Conservation (phyloP, 2,888 invertebrate species). For the Tetropium fuscum region DNA sequence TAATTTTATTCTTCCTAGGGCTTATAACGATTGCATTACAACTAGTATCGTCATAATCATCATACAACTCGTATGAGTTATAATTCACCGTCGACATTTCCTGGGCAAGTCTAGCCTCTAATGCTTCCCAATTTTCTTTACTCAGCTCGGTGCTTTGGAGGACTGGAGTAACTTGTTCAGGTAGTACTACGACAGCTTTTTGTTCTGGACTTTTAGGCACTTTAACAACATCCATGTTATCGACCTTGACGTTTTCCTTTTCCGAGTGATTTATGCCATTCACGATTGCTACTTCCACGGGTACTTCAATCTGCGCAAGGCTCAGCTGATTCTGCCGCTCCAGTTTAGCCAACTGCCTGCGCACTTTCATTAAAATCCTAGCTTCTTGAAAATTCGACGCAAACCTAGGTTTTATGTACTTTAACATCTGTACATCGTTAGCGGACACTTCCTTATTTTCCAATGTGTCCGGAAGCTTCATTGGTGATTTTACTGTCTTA, state of each 20-base stretch:
- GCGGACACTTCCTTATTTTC: conserved; percentile 28
- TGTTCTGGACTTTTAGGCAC: not conserved
- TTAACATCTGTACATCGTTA: conserved; percentile 35
- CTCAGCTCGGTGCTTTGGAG: conserved; percentile 56
- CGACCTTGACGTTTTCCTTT: conserved; percentile 3
- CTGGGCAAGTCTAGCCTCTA: conserved; percentile 61
- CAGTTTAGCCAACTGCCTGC: conserved; percentile 74
- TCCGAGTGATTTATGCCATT: conserved; percentile 22
- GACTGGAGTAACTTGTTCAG: conserved; percentile 2
- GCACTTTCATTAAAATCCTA: conserved; percentile 74
- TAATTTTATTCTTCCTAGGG: conserved; percentile 36
- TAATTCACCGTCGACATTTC: conserved; percentile 54
- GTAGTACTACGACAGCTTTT: not conserved
- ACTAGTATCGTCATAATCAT: conserved; percentile 31
- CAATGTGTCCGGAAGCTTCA: conserved; percentile 1
- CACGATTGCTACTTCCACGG: conserved; percentile 23
- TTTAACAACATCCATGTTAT: conserved; percentile 3
- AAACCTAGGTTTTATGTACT: conserved; percentile 74
- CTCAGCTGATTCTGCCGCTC: conserved; percentile 66
- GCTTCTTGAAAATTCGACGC: conserved; percentile 78
- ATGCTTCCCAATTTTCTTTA: conserved; percentile 61
- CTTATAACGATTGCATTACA: conserved; percentile 26
- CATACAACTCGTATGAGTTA: conserved; percentile 49
- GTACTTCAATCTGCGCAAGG: conserved; percentile 48
- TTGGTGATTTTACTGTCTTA: conserved; percentile 22